Base-by-base conservation (phyloP, 2,113 vertebrate species). In the Nothoprocta pentlandii region DNA sequence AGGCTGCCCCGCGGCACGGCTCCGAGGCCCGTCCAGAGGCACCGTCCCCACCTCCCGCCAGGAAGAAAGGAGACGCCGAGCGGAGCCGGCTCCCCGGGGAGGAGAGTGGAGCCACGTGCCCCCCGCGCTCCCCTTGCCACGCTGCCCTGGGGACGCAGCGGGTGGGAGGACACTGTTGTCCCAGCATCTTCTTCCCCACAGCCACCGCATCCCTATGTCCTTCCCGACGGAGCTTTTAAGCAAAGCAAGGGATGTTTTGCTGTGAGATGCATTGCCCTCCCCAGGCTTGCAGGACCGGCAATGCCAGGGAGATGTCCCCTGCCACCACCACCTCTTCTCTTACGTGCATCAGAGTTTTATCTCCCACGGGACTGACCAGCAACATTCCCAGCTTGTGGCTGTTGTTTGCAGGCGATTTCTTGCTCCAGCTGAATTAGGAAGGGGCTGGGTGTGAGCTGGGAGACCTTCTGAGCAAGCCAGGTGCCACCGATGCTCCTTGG, bases 1-100 rank as follows among this genome's bases (percentile, higher is more conserved):
- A 67, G 63, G 7, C 59, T n/a, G 62, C 53, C 53, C 53, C 14
- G 26, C 28, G 79, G 25, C 9, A 4, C 2, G n/a, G 74, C 13
- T 53, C 51, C 51, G 23, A 25, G 25, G 51, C 30, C 10, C 0
- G 3, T 34, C 70, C 39, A 51, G 28, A 3, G 41, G 75, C 28
- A 73, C 1, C 1, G 0, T 5, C 2, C 22, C 3, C 1, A 1
- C 25, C 20, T 2, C 53, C 36, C 51, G 28, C 0, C 1, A 59
- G 30, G 21, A 67, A 54, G 30, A 28, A 39, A 47, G 46, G 46
- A 17, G 46, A 47, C 16, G 46, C 46, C 17, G 46, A 47, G 46
- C 16, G 46, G 46, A 19, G 46, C 46, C 16, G 46, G 46, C 46
- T 47, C 46, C 46, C 46, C 46, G 17, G 46, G 17, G 46, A 17